Conservation (phyloP, 2,888 invertebrate species). For the Steinernema carpocapsae region DNA sequence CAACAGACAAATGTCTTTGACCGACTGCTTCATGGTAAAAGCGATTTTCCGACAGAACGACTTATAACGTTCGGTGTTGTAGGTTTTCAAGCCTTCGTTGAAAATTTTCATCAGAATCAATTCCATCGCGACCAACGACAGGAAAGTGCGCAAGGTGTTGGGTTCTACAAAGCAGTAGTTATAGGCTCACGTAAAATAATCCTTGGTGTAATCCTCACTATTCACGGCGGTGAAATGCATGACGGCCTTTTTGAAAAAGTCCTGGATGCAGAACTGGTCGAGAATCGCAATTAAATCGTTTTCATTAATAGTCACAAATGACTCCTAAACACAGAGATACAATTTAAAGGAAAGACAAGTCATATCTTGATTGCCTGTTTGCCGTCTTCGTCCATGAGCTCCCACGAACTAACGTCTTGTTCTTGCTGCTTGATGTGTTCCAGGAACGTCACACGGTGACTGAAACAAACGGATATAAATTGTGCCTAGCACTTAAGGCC, state of each 20-base stretch:
- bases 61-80: conserved; percentile 63
- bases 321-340: conserved; percentile 40
- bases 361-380: too few species aligned
- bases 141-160: conserved; percentile 55
- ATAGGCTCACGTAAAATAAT: too few species aligned
- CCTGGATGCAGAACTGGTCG: conserved; percentile 61
- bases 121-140: conserved; percentile 58
- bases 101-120: conserved; percentile 55
- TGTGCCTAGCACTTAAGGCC: not conserved
- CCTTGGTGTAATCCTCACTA: conserved; percentile 44
- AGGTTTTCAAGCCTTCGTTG: conserved; percentile 62
- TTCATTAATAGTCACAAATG: conserved; percentile 52
- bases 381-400: conserved; percentile 52
- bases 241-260: conserved; percentile 58
- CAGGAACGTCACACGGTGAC: conserved; percentile 50
- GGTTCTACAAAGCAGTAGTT: conserved; percentile 47
- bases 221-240: conserved; percentile 54
- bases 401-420: conserved; percentile 47
- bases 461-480: conserved; percentile 20
- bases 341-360: too few species aligned
- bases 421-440: conserved; percentile 39
- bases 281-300: conserved; percentile 60
- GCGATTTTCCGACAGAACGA: conserved; percentile 39
- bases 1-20: conserved; percentile 57
- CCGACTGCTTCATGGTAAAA: conserved; percentile 51